Base-by-base conservation (phyloP, 2,888 invertebrate species). In the Cephus sareptanus region DNA sequence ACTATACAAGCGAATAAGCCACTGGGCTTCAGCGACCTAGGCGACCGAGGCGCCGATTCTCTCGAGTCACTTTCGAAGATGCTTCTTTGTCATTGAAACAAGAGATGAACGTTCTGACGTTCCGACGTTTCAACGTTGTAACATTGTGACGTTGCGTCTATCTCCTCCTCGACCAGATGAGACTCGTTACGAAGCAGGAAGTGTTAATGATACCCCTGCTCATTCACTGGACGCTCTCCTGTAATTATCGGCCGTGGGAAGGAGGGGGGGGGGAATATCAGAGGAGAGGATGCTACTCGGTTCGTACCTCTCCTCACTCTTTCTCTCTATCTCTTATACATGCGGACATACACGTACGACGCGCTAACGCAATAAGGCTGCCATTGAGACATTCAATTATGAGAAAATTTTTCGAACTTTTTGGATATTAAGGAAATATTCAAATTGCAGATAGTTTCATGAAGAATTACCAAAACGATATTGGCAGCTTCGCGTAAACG, bases 121-220 rank as follows among this genome's bases (percentile, higher is more conserved):
- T 9, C 6, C 13, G 13, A 15, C 40, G 15, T 40, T 40, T 4
- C 9, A 23, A 56, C 40, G 40, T 56, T 56, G 40, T 56, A 56
- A 56, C 40, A 23, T 56, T 56, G 40, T 56, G 40, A 56, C 40
- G 40, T 56, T 23, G 40, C 23, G 40, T 23, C 40, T 40, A 37
- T 71, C 74, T 56, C 86, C 85, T 87, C 87, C 84, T 87, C 87
- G 86, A 88, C 86, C 87, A 87, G 90, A 88, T 87, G 89, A 90
- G 90, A 89, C 89, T 90, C 88, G 90, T 90, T 90, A 90, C 86
- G 89, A 88, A 88, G 87, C 90, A 90, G 90, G 90, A 90, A 90
- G 90, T 90, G 90, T 90, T 90, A 90, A 90, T 90, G 90, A 90
- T 90, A 90, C 89, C 90, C 89, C 88, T 89, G 89, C 86, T 90